Evolutionary conservation across 30 jellyfish, hydroid and myxozoan species (phyloP).

Genomic region (Hydra vulgaris): DNA sequence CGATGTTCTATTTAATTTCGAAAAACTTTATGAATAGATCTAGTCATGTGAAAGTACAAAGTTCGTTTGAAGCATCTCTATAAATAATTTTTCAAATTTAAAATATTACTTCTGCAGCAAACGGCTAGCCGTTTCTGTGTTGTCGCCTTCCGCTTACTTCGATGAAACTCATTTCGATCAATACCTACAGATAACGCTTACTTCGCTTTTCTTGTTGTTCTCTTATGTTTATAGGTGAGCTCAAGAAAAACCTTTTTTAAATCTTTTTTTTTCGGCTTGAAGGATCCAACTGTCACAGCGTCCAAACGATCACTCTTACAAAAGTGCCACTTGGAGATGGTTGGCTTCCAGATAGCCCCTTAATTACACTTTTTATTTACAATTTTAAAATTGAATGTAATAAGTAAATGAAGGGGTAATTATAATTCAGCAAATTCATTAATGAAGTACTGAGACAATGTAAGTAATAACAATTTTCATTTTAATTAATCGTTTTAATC

Average conservation of each 20-base stretch:
- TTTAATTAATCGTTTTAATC: too few relatives aligned
- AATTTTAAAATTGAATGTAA: not conserved
- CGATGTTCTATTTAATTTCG: too few relatives aligned
- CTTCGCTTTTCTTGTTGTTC: not conserved
- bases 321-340: slow-evolving; percentile 8
- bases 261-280: slow-evolving; percentile 5
- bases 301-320: slow-evolving; percentile 1
- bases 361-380: not conserved
- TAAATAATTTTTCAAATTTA: too few relatives aligned
- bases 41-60: not conserved
- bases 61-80: not conserved
- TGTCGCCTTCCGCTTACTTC: not conserved
- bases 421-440: too few relatives aligned
- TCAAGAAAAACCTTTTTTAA: not conserved
- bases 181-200: not conserved
- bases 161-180: not conserved
- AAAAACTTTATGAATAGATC: too few relatives aligned
- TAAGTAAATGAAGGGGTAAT: not conserved
- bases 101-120: not conserved
- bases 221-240: slow-evolving; percentile 5
- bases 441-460: too few relatives aligned
- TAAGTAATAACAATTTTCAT: too few relatives aligned
- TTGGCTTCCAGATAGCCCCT: slow-evolving; percentile 10
- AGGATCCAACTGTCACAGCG: slow-evolving; percentile 18
- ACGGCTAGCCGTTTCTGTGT: not conserved